These are phyloP conservation scores for Contarinia nasturtii DNA, from an alignment of 1,140 invertebrate species.

Conservation along the genomic window DNA sequence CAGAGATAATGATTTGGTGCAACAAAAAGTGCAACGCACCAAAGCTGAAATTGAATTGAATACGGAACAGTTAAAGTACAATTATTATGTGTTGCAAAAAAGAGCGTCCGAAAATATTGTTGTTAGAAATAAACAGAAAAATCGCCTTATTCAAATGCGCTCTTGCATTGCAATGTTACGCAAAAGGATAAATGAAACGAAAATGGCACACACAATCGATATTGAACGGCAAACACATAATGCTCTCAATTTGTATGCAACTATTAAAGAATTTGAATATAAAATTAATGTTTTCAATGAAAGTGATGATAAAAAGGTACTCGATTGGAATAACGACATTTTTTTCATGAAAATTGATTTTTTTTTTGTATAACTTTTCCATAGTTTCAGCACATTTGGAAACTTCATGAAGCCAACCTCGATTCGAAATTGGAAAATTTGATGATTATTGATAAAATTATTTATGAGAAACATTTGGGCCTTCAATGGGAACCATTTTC, in stretches of 20 bases:
- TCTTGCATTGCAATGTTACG: constrained; percentile 44
- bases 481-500: constrained; percentile 29
- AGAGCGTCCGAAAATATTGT: constrained; percentile 72
- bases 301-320: constrained; percentile 33
- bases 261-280: constrained; percentile 39
- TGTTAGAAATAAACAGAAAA: constrained; percentile 63
- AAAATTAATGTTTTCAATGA: constrained; percentile 44
- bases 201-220: constrained; percentile 29
- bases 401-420: constrained; percentile 43
- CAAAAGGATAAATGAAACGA: constrained; percentile 34
- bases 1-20: constrained; percentile 45
- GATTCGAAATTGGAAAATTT: constrained; percentile 35
- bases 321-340: neutral
- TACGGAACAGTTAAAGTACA: constrained; percentile 73
- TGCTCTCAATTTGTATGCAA: constrained; percentile 38
- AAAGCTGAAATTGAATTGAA: constrained; percentile 53
- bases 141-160: constrained; percentile 60
- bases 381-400: constrained; percentile 32
- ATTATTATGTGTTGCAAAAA: constrained; percentile 62
- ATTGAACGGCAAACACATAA: constrained; percentile 35
- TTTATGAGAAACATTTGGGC: constrained; percentile 48
- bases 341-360: constrained; percentile 1
- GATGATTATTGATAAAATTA: constrained; percentile 37
- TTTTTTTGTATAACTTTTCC: neutral
- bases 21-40: constrained; percentile 57